Percentiles rank a stretch among this genome's conserved stretches.
Conservation (phyloP, 2,888 invertebrate genomes). For the Andrena dorsata region DNA sequence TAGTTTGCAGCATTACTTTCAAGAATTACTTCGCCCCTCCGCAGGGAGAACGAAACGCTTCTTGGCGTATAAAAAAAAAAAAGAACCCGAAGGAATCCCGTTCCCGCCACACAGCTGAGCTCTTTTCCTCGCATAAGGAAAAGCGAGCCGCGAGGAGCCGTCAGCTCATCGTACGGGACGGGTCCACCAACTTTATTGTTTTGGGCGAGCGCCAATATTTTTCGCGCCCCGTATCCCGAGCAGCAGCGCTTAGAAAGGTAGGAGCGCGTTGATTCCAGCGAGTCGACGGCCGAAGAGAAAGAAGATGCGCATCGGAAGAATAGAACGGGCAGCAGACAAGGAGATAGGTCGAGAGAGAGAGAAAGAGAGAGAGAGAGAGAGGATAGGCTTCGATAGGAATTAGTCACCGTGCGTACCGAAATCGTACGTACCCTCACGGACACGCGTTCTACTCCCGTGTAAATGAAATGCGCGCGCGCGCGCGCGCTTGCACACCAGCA, state of each 20-base stretch:
- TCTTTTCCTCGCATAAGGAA: conserved; percentile 16
- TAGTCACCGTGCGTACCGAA: conserved; percentile 62
- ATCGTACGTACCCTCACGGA: conserved; percentile 31
- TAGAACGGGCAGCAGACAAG: conserved; percentile 33
- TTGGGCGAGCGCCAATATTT: conserved; percentile 66
- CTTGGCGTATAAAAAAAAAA: neutral
- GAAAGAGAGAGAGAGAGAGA: conserved; percentile 46
- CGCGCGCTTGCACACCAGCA: neutral
- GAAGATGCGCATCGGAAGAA: conserved; percentile 37
- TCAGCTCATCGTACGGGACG: conserved; percentile 30
- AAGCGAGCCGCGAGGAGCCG: conserved; percentile 6
- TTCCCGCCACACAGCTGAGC: neutral
- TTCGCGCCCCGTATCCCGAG: conserved; percentile 35
- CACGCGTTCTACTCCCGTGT: neutral
- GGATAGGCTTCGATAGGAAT: conserved; percentile 48
- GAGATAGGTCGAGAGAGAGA: conserved; percentile 45
- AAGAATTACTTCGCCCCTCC: neutral
- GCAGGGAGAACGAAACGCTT: neutral
- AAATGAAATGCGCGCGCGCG: neutral
- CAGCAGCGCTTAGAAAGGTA: neutral
- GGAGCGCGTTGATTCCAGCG: conserved; percentile 7
- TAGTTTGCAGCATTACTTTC: too few relatives aligned
- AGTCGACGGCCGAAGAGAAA: conserved; percentile 25
- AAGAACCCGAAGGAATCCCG: neutral
- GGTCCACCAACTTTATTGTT: conserved; percentile 61